A percentile compares a stretch with the other conserved stretches of the same genome.
Evolutionary conservation across 2,113 vertebrate species (phyloP).

Genomic region (Columbina picui): DNA sequence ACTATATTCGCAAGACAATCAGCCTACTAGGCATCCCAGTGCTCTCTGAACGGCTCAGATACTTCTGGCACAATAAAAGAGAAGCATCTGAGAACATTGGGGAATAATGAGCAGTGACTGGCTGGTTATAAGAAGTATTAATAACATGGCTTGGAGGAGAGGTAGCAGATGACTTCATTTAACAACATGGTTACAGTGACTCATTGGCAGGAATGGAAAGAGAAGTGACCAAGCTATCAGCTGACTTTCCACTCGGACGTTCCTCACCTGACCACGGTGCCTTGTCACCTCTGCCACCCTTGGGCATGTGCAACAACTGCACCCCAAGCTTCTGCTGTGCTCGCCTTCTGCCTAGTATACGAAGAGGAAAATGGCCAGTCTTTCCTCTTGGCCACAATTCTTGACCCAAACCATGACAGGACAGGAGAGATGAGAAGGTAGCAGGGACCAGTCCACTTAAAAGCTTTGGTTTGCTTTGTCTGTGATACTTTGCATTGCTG

Average conservation of each 20-base stretch:
- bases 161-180: slow-evolving; percentile 43
- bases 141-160: background rate
- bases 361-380: background rate
- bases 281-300: background rate
- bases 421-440: background rate
- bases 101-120: background rate
- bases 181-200: background rate
- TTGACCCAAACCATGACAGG: background rate
- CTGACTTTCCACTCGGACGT: background rate
- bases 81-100: background rate
- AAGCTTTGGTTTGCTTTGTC: background rate
- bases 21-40: background rate
- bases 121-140: slow-evolving; percentile 22
- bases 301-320: background rate
- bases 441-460: background rate
- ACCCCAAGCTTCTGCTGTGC: background rate
- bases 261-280: background rate
- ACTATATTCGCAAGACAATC: background rate
- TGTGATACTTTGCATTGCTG: background rate
- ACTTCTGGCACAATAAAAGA: slow-evolving; percentile 10
- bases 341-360: background rate
- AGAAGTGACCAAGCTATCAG: background rate
- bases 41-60: background rate
- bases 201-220: background rate
- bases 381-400: background rate